phyloP scores from a whole-genome alignment of 2,113 vertebrate genomes.

The Peromyscus maniculatus region DNA sequence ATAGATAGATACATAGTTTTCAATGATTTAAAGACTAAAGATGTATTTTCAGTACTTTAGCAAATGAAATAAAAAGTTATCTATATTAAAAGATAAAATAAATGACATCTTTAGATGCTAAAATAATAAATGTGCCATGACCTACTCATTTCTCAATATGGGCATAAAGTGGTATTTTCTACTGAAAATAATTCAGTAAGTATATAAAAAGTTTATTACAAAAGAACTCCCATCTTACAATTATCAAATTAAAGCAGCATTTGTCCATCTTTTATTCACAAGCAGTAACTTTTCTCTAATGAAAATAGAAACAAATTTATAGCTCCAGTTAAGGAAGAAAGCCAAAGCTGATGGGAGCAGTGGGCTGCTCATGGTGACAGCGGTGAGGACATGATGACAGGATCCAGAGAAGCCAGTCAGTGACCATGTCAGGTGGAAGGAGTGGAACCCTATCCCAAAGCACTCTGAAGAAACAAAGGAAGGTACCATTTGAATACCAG shows the following conservation, averaged over 20 bases:
- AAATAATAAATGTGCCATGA: background rate
- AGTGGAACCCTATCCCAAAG: background rate
- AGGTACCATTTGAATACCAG: background rate
- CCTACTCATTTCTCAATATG: conserved; percentile 19
- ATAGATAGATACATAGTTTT: background rate
- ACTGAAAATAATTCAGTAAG: conserved; percentile 37
- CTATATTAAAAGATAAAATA: conserved; percentile 21
- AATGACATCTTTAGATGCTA: background rate
- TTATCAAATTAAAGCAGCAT: background rate
- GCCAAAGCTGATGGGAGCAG: background rate
- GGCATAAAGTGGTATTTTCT: conserved; percentile 30
- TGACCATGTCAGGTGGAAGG: background rate
- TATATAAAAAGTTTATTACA: conserved; percentile 40
- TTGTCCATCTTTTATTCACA: background rate
- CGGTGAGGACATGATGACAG: background rate
- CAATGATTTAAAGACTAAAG: background rate
- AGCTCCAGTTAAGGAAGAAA: conserved; percentile 2
- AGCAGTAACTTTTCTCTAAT: conserved; percentile 3
- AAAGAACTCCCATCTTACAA: background rate
- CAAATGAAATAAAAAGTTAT: conserved; percentile 18
- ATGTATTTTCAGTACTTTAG: conserved; percentile 4
- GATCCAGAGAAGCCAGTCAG: background rate
- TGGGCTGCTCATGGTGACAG: background rate
- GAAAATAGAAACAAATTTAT: conserved; percentile 40
- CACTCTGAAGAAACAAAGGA: background rate